Evolutionary conservation across 30 jellyfish, hydroid and myxozoan genomes (phyloP).

Genomic region (Rhopilema esculentum): DNA sequence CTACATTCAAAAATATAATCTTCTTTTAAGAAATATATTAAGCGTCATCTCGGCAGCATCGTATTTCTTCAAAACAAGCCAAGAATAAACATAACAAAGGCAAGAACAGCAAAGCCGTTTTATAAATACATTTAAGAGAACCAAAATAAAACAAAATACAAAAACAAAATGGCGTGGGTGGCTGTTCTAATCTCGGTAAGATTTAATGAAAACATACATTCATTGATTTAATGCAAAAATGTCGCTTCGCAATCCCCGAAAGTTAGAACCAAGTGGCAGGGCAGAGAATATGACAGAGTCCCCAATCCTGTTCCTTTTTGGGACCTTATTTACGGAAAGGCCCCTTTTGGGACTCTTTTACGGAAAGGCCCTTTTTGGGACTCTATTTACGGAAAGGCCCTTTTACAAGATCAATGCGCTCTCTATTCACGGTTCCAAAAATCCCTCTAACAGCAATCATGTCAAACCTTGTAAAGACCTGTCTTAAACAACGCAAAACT

Average conservation of each 20-base stretch:
- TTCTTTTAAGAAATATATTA: background rate
- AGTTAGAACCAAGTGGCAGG: background rate
- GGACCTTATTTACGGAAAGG: too few relatives aligned
- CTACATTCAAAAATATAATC: background rate
- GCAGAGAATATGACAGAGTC: background rate
- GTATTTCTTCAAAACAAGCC: too few relatives aligned
- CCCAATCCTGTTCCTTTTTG: too few relatives aligned
- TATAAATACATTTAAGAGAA: background rate
- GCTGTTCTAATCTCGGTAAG: background rate
- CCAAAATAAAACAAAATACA: background rate
- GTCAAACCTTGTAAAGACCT: too few relatives aligned
- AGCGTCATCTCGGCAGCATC: background rate
- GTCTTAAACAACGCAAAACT: too few relatives aligned
- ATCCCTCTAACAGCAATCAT: too few relatives aligned
- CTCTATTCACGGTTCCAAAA: too few relatives aligned
- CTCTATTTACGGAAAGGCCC: too few relatives aligned
- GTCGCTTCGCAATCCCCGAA: background rate
- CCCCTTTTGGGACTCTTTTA: too few relatives aligned
- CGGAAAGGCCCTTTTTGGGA: too few relatives aligned
- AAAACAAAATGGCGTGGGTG: background rate
- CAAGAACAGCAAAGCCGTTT: background rate
- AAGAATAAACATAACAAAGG: background rate
- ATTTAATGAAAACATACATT: background rate
- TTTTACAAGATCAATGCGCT: too few relatives aligned
- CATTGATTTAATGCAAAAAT: background rate